Evolutionary conservation across 2,888 invertebrate species (phyloP), one percentile per base, ranked within the genome.

Genomic region (Hylaea fasciaria): DNA sequence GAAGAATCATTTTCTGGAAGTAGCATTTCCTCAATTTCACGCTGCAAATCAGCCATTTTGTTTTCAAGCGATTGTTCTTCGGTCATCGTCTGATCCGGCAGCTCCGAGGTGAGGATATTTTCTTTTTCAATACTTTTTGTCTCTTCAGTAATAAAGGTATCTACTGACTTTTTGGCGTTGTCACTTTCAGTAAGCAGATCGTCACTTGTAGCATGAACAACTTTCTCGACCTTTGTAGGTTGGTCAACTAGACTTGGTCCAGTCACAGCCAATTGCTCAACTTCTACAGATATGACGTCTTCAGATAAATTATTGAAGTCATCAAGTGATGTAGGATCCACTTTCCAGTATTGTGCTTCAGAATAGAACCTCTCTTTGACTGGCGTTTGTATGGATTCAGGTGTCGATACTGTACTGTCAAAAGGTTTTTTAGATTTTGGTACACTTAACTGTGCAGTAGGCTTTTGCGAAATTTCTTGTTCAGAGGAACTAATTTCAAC

Each of bases 1-100:
- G 90, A 89, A 13, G 83, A 84, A 67, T 91, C 90, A 72, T 88
- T 91, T 83, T 91, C 91, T 40, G 92, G 92, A 29, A 86, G 69
- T 35, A 92, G 69, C 87, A 91, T 87, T 81, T 92, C 91, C 67
- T 92, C 92, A 40, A 92, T 92, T 83, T 92, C 92, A 71, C 89
- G 81, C 77, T 91, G 91, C 54, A 92, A 79, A 66, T 90, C 91
- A 45, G 91, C 92, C 87, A 92, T 91, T 84, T 92, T 89, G 70
- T 82, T 83, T 73, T 91, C 92, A 52, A 91, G 82, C 0, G 90
- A 90, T 61, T 85, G 83, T 66, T 91, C 90, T 57, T 87, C 89
- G 17, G 82, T 78, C 59, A 87, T 80, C 60, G 79, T 82, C 55
- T 76, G 68, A 12, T 41, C n/a, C 1, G 37, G 11, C 52, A 72